Evolutionary conservation across 2,797 vertebrate species (phyloP).

Genomic region (Acropternis orthonyx): DNA sequence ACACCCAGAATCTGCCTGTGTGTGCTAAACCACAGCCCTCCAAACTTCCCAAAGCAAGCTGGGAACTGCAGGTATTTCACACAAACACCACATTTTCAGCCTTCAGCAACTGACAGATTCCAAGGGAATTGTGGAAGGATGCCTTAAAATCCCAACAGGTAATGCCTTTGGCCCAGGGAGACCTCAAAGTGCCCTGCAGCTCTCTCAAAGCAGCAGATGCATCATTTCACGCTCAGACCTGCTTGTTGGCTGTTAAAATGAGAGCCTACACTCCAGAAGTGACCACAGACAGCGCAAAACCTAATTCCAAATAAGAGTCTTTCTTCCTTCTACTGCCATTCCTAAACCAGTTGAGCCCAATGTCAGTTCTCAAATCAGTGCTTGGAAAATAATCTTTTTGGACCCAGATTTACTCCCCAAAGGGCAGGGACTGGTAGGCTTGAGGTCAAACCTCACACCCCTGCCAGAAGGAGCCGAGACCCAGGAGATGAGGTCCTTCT

Average conservation of each 20-base stretch:
- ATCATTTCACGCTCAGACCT: rapidly evolving
- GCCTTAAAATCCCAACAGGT: neutral
- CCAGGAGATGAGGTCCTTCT: neutral
- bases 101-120: no score
- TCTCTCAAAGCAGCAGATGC: neutral
- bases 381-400: neutral
- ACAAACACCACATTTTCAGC: no score
- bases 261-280: no score
- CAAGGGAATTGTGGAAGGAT: no score
- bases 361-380: rapidly evolving
- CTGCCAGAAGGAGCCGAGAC: rapidly evolving
- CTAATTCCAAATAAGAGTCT: neutral
- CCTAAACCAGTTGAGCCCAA: rapidly evolving
- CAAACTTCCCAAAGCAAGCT: no score
- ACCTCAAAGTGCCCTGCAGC: neutral
- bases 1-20: no score
- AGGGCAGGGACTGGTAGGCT: neutral
- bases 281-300: neutral
- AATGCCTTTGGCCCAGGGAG: neutral
- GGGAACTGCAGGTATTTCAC: no score
- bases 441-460: neutral
- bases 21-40: no score
- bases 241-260: neutral
- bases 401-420: neutral
- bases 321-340: neutral